These are phyloP conservation scores for Crax fasciolata DNA, from an alignment of 2,797 vertebrate species.

Conservation along the genomic window DNA sequence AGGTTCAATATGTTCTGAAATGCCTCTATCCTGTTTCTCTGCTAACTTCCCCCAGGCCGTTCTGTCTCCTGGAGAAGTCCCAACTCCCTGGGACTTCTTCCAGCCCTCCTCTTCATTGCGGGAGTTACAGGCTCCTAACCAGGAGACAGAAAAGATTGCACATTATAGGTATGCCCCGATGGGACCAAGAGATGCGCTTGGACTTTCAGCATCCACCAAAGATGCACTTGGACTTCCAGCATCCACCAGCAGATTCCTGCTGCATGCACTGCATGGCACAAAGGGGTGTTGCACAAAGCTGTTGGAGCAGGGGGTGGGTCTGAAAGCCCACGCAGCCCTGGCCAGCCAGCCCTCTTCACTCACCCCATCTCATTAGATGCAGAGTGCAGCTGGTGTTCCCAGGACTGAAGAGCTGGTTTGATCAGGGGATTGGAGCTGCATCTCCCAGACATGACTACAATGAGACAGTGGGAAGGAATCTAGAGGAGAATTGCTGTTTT, in stretches of 20 bases:
- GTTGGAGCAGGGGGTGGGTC: neutral
- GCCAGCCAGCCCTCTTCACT: neutral
- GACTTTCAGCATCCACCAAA: neutral
- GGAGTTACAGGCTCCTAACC: neutral
- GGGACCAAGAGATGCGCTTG: neutral
- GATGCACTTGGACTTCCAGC: neutral
- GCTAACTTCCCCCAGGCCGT: constrained; percentile 36
- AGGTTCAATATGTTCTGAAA: constrained; percentile 64
- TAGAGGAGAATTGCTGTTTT: neutral
- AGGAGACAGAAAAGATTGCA: neutral
- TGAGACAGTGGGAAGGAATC: neutral
- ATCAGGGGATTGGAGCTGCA: neutral
- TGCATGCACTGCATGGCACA: fast-evolving
- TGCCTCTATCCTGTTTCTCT: constrained; percentile 64
- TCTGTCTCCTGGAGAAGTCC: constrained; percentile 67
- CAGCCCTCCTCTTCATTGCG: neutral
- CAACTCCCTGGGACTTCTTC: constrained; percentile 57
- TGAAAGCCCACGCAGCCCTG: neutral
- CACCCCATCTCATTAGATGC: neutral
- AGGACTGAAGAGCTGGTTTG: too few relatives aligned
- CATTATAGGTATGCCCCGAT: neutral
- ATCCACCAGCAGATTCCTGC: neutral
- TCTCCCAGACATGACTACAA: fast-evolving
- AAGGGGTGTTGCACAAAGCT: fast-evolving
- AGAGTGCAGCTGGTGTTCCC: neutral